Base-by-base conservation (phyloP, 2,888 invertebrate genomes). In the Hecatera dysodea region DNA sequence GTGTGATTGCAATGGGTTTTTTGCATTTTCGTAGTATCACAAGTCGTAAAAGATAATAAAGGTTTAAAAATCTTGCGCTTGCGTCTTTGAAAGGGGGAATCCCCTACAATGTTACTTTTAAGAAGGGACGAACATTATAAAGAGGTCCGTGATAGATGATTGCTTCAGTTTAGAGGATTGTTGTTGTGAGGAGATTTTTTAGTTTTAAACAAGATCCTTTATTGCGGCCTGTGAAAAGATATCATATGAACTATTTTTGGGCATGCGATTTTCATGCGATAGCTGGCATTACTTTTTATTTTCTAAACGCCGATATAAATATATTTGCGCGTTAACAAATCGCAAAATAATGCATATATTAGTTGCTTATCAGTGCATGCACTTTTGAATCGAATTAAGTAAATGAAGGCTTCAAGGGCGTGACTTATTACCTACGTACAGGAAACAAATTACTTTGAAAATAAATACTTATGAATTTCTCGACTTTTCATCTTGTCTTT, bases 1-100 rank as follows among this genome's bases (percentile, higher is more conserved):
- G 33, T 33, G 56, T 48, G 61, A 62, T 59, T 66, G 48, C 22
- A 61, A 48, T 24, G 39, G 36, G 17, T 62, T 44, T 63, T 63
- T 61, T 53, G 53, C n/a, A 60, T 50, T 44, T 55, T 36, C 12
- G 19, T 60, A 64, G 36, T 57, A 62, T 22, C 6, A 27, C 19
- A 39, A 22, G 19, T 59, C 17, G 33, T 53, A 12, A 46, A 42
- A 1, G 6, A n/a, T 39, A 46, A 22, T 19, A 39, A 24, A 17
- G 11, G 19, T 8, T n/a, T n/a, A n/a, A n/a, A n/a, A n/a, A n/a
- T n/a, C 12, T 22, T 46, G 19, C 36, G n/a, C 5, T 29, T 42
- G 46, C n/a, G n/a, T 39, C 12, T 55, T 36, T 15, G 17, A n/a
- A 65, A 52, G 4, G 7, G 29, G 64, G 19, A 29, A 22, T 15